These are phyloP conservation scores for Meteorus cinctellus DNA, from an alignment of 2,888 invertebrate genomes.

Conservation along the genomic window DNA sequence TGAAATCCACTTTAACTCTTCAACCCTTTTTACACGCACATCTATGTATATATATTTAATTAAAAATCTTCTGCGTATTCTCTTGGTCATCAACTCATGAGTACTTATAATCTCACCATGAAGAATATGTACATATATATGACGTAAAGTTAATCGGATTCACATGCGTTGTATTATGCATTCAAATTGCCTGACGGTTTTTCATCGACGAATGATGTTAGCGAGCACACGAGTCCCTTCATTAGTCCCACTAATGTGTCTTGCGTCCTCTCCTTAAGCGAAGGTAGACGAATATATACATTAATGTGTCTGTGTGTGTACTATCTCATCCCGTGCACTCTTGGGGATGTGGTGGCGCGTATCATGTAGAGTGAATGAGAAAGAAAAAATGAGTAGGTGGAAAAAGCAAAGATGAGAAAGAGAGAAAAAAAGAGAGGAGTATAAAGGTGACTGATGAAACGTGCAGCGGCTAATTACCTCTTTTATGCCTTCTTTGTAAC, in stretches of 20 bases:
- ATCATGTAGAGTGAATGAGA: constrained; percentile 17
- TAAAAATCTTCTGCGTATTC: constrained; percentile 48
- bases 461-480: constrained; percentile 68
- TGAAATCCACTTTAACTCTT: neutral
- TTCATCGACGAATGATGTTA: constrained; percentile 40
- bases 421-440: constrained; percentile 32
- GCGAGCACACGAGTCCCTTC: constrained; percentile 54
- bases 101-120: constrained; percentile 51
- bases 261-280: constrained; percentile 53
- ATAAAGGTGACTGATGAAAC: constrained; percentile 69
- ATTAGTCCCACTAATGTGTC: constrained; percentile 68
- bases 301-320: neutral
- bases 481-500: constrained; percentile 64
- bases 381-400: constrained; percentile 11
- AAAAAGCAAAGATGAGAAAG: constrained; percentile 6
- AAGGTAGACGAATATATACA: neutral
- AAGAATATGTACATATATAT: constrained; percentile 22
- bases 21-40: constrained; percentile 8
- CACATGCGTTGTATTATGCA: constrained; percentile 38
- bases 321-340: neutral
- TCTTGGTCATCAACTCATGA: constrained; percentile 36
- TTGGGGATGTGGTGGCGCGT: constrained; percentile 8
- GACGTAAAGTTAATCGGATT: constrained; percentile 63
- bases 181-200: constrained; percentile 39
- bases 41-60: constrained; percentile 20